Conservation (phyloP, 2,797 vertebrate genomes). For the Urosaurus nigricauda region DNA sequence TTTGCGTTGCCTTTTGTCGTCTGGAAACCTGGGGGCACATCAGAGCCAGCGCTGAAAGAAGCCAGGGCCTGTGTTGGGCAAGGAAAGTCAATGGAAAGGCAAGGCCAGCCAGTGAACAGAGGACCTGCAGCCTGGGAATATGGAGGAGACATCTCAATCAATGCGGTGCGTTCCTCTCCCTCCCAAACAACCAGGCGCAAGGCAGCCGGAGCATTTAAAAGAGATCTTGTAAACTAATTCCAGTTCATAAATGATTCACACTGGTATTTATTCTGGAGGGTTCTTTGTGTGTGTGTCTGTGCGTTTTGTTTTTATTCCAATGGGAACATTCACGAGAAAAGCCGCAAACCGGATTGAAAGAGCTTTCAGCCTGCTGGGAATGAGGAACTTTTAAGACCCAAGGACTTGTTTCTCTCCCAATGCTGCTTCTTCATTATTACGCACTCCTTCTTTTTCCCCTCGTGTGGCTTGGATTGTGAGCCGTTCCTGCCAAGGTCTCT, state of each 20-base stretch:
- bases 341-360: slow-evolving; percentile 52
- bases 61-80: too few relatives aligned
- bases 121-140: fast-evolving
- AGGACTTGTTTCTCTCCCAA: neutral
- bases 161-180: fast-evolving
- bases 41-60: neutral
- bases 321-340: slow-evolving; percentile 40
- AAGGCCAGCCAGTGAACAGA: neutral
- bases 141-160: fast-evolving
- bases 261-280: slow-evolving; percentile 44
- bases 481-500: neutral
- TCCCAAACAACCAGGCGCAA: neutral
- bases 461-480: neutral
- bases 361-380: slow-evolving; percentile 51
- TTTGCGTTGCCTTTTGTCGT: fast-evolving
- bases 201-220: fast-evolving
- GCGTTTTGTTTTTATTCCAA: neutral
- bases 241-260: slow-evolving; percentile 47
- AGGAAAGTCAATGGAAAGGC: too few relatives aligned
- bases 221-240: slow-evolving; percentile 12
- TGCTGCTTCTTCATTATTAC: neutral
- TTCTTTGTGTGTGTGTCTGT: too few relatives aligned
- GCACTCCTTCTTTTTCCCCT: neutral
- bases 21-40: neutral
- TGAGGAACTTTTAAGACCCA: neutral